Evolutionary conservation across 2,797 vertebrate genomes (phyloP), one percentile per base, ranked within the genome.

Genomic region (Macroramphosus scolopax): DNA sequence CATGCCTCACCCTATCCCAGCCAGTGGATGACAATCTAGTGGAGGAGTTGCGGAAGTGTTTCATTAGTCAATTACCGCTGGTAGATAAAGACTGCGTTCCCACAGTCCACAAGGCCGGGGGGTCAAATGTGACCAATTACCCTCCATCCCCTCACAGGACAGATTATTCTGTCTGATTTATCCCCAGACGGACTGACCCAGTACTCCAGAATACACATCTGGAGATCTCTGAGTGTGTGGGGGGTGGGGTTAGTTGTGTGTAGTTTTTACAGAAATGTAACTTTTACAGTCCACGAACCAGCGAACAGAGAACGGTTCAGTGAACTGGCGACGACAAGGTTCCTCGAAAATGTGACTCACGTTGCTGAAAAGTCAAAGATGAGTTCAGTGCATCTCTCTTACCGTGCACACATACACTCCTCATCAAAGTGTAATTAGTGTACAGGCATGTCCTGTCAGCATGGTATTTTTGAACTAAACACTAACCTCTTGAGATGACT

Each of bases 51-150:
- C 81, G 87, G 89, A 91, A 92, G 88, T 91, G 85, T 89, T 91
- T 91, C 87, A 91, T 91, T 91, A 87, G 83, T 75, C 87, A 89
- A 90, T 91, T 90, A 89, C 87, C 63, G 77, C 75, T 79, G 35
- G 52, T 61, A 87, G 84, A 89, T 91, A 90, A 91, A 88, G 77
- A 78, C 63, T 1, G 38, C 52, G 75, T 86, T 88, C 88, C 85
- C 84, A 90, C 87, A 89, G 86, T 89, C 83, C 66, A 41, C 59
- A 52, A 72, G 84, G 79, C 78, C 33, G 37, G 71, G n/a, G 77
- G 86, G 85, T 89, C 83, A 88, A 84, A 88, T 84, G 83, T 89
- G 84, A 87, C 82, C 86, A 90, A 89, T 89, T 88, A 88, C 78
- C 76, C 78, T 51, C 76, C 73, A 82, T 84, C 80, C 68, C 73